Evolutionary conservation across 2,888 invertebrate genomes (phyloP).

Genomic region (Crematogaster levior): DNA sequence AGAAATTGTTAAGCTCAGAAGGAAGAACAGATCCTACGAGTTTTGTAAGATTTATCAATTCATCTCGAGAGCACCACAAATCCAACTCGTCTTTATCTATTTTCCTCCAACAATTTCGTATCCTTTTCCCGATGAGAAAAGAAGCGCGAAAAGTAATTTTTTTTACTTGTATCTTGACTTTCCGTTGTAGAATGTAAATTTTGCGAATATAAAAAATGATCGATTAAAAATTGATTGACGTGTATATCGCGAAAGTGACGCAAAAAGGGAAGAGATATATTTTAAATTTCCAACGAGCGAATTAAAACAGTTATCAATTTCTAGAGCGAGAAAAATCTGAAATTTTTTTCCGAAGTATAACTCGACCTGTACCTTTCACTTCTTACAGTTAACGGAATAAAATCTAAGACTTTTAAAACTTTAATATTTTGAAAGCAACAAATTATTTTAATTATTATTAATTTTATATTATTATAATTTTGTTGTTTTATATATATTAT

Average conservation of each 20-base stretch:
- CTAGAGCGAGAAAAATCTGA: conserved; percentile 57
- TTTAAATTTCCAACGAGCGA: conserved; percentile 53
- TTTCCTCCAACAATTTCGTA: background rate
- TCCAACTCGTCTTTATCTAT: conserved; percentile 54
- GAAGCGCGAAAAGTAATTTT: conserved; percentile 15
- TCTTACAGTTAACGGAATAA: too few species aligned
- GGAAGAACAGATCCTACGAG: conserved; percentile 44
- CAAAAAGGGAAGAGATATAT: conserved; percentile 1
- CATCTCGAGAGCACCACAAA: conserved; percentile 54
- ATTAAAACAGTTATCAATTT: conserved; percentile 66
- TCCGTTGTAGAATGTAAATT: conserved; percentile 14
- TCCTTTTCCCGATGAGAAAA: conserved; percentile 16
- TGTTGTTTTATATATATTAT: too few species aligned
- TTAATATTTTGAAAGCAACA: too few species aligned
- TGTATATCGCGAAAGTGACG: background rate
- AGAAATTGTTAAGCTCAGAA: conserved; percentile 63
- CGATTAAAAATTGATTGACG: conserved; percentile 2
- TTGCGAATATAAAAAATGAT: background rate
- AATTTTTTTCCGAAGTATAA: conserved; percentile 36
- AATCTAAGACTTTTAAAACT: too few species aligned
- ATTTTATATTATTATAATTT: too few species aligned
- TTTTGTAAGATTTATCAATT: conserved; percentile 71
- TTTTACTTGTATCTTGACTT: conserved; percentile 1
- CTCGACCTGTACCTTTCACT: too few species aligned
- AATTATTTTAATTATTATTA: too few species aligned